phyloP scores from a whole-genome alignment of 2,113 vertebrate genomes.

The Anoura caudifer region DNA sequence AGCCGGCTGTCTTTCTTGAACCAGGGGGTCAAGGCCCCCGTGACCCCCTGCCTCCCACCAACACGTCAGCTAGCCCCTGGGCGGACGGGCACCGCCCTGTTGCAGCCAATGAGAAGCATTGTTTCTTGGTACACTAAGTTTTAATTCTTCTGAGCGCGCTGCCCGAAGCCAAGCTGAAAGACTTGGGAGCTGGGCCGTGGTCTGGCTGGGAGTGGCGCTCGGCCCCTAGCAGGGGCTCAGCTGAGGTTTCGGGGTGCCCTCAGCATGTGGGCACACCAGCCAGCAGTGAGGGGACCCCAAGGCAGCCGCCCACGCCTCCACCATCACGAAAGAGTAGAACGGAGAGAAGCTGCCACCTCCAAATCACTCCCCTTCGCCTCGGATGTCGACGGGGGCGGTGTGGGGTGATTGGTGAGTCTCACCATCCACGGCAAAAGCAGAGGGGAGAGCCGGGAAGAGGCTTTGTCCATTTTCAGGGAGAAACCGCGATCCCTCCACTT shows the following conservation, averaged over 20 bases:
- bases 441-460: conserved; percentile 71
- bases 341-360: conserved; percentile 57
- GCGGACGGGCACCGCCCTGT: conserved; percentile 80
- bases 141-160: conserved; percentile 82
- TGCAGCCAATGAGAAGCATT: conserved; percentile 81
- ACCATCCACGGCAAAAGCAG: conserved; percentile 73
- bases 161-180: conserved; percentile 78
- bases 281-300: conserved; percentile 43
- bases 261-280: not conserved
- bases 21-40: conserved; percentile 90
- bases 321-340: conserved; percentile 50
- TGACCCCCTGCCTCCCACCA: conserved; percentile 90
- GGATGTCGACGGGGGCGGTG: conserved; percentile 57
- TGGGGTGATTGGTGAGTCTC: conserved; percentile 30
- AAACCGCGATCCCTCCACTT: conserved; percentile 83
- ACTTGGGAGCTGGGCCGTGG: conserved; percentile 65
- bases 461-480: conserved; percentile 78
- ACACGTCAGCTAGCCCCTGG: conserved; percentile 91
- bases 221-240: not conserved
- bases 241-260: conserved; percentile 37
- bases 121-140: conserved; percentile 86
- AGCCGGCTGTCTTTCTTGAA: conserved; percentile 93
- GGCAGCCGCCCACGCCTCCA: conserved; percentile 30
- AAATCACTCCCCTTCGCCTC: conserved; percentile 60
- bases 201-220: not conserved